Conservation (phyloP, 2,797 vertebrate genomes). For the Protosalanx chinensis region DNA sequence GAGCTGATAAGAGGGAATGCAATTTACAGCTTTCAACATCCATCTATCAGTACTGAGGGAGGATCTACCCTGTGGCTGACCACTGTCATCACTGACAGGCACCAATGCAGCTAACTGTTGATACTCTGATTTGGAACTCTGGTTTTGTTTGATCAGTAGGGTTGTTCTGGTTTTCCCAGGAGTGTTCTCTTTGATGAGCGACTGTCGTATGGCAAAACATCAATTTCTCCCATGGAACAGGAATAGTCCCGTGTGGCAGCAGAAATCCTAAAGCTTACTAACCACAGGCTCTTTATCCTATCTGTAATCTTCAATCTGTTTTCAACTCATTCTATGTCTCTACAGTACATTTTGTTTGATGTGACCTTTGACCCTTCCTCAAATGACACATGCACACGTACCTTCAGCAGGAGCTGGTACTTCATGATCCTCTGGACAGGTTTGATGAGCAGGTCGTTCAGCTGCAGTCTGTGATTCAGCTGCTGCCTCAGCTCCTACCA, state of each 20-base stretch:
- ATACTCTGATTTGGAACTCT: too few relatives aligned
- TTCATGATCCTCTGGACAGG: conserved; percentile 99
- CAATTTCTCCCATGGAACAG: too few relatives aligned
- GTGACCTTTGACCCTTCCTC: too few relatives aligned
- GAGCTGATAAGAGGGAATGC: not conserved
- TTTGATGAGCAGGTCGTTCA: conserved; percentile 94
- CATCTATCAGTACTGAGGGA: not conserved
- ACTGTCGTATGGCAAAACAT: too few relatives aligned
- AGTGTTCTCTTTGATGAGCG: too few relatives aligned
- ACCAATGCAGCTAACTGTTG: too few relatives aligned
- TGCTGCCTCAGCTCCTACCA: conserved; percentile 90
- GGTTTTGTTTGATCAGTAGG: too few relatives aligned
- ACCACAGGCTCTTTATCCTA: not conserved
- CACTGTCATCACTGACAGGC: too few relatives aligned
- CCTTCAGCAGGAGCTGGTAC: conserved; percentile 94
- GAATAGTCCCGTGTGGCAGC: too few relatives aligned
- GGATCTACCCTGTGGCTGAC: too few relatives aligned
- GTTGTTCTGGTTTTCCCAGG: too few relatives aligned
- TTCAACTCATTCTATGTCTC: not conserved
- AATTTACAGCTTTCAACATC: not conserved
- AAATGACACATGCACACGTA: conserved; percentile 41
- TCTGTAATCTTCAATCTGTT: not conserved
- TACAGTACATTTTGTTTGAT: not conserved
- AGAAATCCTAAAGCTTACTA: not conserved
- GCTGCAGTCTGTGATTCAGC: conserved; percentile 90